These are phyloP conservation scores for Styela clava DNA, from an alignment of 23 tunicate genomes.

Conservation along the genomic window DNA sequence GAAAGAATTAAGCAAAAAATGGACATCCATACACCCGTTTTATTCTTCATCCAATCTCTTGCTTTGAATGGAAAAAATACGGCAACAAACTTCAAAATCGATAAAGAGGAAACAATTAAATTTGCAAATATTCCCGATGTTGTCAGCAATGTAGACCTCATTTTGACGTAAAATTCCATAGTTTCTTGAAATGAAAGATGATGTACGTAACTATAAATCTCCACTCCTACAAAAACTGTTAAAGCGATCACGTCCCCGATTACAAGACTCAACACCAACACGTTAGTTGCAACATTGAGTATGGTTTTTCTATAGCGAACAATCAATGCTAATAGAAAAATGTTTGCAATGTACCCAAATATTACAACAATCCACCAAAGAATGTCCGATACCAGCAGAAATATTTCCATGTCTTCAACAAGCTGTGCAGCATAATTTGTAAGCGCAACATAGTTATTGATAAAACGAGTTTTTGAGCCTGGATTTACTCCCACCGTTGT, in stretches of 20 bases:
- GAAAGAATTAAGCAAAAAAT: background rate
- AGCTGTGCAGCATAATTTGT: background rate
- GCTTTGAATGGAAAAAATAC: constrained; percentile 18
- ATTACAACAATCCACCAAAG: background rate
- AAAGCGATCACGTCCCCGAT: background rate
- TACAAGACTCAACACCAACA: background rate
- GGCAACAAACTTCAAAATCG: constrained; percentile 4
- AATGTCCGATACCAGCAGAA: background rate
- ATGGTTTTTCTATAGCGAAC: background rate
- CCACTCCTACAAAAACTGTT: background rate
- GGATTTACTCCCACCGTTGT: no score
- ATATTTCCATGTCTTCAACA: background rate
- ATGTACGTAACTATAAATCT: background rate
- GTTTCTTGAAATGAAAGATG: background rate
- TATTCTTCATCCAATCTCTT: background rate
- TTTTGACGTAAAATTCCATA: background rate
- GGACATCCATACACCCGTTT: background rate
- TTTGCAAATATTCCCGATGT: background rate
- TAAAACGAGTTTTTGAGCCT: background rate
- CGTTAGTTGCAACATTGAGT: background rate
- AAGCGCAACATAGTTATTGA: background rate
- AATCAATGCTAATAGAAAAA: background rate
- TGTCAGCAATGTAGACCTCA: background rate
- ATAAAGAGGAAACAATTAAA: background rate
- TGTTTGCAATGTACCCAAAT: background rate